These are phyloP conservation scores for Bibio marci DNA, from an alignment of 2,888 invertebrate species.

Conservation along the genomic window DNA sequence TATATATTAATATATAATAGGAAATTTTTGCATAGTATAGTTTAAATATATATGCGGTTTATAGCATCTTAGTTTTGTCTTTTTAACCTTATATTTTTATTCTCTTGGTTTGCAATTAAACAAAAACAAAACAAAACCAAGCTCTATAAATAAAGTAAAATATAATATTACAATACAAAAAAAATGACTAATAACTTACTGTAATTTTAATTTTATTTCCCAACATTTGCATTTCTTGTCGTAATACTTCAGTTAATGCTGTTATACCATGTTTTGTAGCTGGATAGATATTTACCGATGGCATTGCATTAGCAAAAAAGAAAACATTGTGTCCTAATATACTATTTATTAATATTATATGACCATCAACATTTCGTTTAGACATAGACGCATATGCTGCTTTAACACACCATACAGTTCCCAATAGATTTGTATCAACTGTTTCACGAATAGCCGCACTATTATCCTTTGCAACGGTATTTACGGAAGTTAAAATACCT, in stretches of 20 bases:
- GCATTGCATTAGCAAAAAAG: slow-evolving; percentile 13
- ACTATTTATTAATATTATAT: slow-evolving; percentile 31
- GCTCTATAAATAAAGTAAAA: too few relatives aligned
- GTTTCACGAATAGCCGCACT: slow-evolving; percentile 17
- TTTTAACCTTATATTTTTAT: too few relatives aligned
- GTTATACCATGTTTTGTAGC: slow-evolving; percentile 23
- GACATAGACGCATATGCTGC: slow-evolving; percentile 32
- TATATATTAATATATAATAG: too few relatives aligned
- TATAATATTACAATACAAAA: too few relatives aligned
- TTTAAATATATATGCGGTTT: too few relatives aligned
- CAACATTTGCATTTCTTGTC: slow-evolving; percentile 21
- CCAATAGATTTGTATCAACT: slow-evolving; percentile 31
- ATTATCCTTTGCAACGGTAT: slow-evolving; percentile 15
- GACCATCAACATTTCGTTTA: slow-evolving; percentile 24
- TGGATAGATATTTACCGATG: slow-evolving; percentile 22
- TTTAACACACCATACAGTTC: slow-evolving; percentile 28
- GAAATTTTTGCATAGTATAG: too few relatives aligned
- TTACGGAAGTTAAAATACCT: slow-evolving; percentile 22
- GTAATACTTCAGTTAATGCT: slow-evolving; percentile 22
- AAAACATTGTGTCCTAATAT: slow-evolving; percentile 31
- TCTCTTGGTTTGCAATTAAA: too few relatives aligned
- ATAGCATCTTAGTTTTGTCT: too few relatives aligned
- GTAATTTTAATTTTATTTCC: slow-evolving; percentile 25
- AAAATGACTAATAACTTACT: slow-evolving; percentile 16
- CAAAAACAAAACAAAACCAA: too few relatives aligned